Base-by-base conservation (phyloP, 2,797 vertebrate species). In the Loriculus beryllinus region DNA sequence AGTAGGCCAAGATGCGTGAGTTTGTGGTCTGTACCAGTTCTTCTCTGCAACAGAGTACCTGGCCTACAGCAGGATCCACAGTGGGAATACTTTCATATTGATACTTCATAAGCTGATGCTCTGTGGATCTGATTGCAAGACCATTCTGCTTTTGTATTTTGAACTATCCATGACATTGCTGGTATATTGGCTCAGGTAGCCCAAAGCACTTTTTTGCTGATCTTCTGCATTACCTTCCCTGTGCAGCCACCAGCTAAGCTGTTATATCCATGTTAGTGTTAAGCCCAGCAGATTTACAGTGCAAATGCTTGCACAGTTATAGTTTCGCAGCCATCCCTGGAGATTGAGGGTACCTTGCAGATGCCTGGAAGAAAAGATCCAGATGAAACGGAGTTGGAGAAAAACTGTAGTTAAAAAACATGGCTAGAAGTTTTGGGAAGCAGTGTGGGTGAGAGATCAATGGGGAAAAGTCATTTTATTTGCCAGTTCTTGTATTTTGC, bases 61-160 rank as follows among this genome's bases (percentile, higher is more conserved):
- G 14, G 40, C 39, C 52, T 77, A 33, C 25, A 67, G 65, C 33
- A 64, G 62, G 29, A 59, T 47, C 35, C 33, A 10, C 2, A 21
- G 5, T 0, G 0, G 35, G 14, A 63, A 51, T n/a, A 29, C 16
- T 71, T 89, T 70, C 25, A 5, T 35, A 39, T 18, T 10, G 43
- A n/a, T 70, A 25, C 9, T 31, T 59, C 21, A 28, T 70, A 39
- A 49, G 8, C 14, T 56, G 57, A 13, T 81, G 15, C 17, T 10
- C 25, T 0, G 0, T 57, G 29, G 16, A 15, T 57, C 51, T 74
- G 37, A 21, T 19, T 71, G 25, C 51, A 74, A 54, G 54, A 59
- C 20, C 26, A 8, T 88, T 88, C 63, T 82, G 25, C 35, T 88
- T 75, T 84, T 39, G 2, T 54, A 33, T 76, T 68, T 88, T 75